Percentiles rank a stretch among this genome's conserved stretches.
Conservation (phyloP, 1,140 invertebrate species). For the Lethrus apterus region DNA sequence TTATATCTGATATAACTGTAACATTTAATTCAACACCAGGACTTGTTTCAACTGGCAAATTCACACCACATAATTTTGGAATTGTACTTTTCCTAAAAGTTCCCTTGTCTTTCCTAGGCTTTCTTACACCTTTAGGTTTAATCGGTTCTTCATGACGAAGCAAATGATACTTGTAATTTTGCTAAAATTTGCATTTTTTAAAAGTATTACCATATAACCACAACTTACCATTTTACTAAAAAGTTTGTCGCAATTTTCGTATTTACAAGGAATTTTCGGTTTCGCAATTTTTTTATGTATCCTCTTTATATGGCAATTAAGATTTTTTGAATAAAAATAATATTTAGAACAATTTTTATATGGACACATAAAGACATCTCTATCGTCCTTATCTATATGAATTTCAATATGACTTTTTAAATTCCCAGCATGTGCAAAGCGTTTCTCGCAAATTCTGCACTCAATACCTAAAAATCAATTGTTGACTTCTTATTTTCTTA, state of each 20-base stretch:
- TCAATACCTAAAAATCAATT: constrained; percentile 40
- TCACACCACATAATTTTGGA: constrained; percentile 14
- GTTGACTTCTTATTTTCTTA: background rate
- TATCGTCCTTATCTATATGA: constrained; percentile 31
- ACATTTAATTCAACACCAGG: too few species aligned
- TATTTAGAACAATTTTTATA: constrained; percentile 39
- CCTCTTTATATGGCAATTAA: constrained; percentile 18
- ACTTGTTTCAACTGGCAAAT: too few species aligned
- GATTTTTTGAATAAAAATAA: constrained; percentile 24
- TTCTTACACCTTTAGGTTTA: constrained; percentile 8
- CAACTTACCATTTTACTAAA: constrained; percentile 16
- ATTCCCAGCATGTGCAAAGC: constrained; percentile 40
- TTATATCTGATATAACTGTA: too few species aligned
- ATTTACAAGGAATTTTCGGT: constrained; percentile 14
- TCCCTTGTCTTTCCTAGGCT: constrained; percentile 24
- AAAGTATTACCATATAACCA: background rate
- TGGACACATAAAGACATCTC: constrained; percentile 37
- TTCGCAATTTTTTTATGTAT: constrained; percentile 18
- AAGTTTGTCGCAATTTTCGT: constrained; percentile 16
- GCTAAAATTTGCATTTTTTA: constrained; percentile 15
- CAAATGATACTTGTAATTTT: constrained; percentile 16
- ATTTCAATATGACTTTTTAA: constrained; percentile 42
- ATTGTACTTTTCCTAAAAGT: constrained; percentile 16
- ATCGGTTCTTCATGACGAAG: constrained; percentile 4
- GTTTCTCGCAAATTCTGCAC: constrained; percentile 43